A percentile compares a stretch with the other conserved stretches of the same genome.
Conservation (phyloP, 2,113 vertebrate genomes). For the Gadus chalcogrammus region DNA sequence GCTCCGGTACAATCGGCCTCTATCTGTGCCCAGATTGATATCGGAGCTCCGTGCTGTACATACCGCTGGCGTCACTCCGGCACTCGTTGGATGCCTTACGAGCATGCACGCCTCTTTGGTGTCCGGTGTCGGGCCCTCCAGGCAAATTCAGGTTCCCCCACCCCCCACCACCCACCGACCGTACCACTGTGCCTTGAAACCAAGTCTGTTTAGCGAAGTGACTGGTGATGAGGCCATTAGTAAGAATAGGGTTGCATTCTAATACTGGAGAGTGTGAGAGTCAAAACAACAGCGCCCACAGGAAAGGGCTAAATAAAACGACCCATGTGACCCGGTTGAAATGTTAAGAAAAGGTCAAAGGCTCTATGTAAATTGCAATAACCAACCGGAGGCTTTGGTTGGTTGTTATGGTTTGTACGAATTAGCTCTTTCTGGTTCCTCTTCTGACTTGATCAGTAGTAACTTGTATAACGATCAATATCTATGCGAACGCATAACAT, state of each 20-base stretch:
- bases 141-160: neutral
- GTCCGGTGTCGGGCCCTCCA: conserved; percentile 32
- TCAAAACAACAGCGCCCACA: conserved; percentile 17
- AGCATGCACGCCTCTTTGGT: conserved; percentile 21
- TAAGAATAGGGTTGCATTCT: conserved; percentile 23
- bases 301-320: neutral
- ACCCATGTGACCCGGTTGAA: no score
- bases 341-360: no score
- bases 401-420: no score
- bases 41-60: conserved; percentile 43
- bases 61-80: conserved; percentile 55
- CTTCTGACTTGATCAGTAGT: no score
- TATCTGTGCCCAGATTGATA: conserved; percentile 40
- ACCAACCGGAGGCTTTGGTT: no score
- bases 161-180: no score
- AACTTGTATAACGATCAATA: no score
- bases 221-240: conserved; percentile 13
- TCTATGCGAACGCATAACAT: neutral
- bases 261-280: conserved; percentile 21
- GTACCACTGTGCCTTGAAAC: neutral
- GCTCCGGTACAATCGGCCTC: conserved; percentile 48
- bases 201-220: conserved; percentile 20
- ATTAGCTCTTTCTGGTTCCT: no score
- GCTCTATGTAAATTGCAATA: no score
- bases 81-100: conserved; percentile 47